phyloP scores from a whole-genome alignment of 2,113 vertebrate genomes.

The Mus spicilegus region DNA sequence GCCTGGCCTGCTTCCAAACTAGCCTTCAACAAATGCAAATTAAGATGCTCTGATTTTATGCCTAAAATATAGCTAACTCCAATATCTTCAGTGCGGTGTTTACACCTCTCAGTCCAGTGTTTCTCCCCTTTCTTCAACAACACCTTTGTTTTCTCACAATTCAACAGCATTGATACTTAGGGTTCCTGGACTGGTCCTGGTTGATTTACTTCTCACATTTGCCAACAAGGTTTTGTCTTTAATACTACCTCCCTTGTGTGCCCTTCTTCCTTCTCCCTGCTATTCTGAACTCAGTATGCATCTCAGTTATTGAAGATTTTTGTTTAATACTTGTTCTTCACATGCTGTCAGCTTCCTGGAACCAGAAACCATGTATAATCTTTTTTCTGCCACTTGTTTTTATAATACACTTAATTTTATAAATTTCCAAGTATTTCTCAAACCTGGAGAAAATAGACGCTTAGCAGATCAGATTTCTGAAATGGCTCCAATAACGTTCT shows the following conservation, averaged over 20 bases:
- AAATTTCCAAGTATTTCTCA: conserved; percentile 25
- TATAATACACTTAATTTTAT: conserved; percentile 18
- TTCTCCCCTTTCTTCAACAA: neutral
- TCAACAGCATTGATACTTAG: neutral
- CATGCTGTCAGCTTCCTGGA: neutral
- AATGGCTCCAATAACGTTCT: neutral
- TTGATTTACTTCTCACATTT: neutral
- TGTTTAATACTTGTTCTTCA: neutral
- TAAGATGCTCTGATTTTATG: neutral
- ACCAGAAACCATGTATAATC: neutral
- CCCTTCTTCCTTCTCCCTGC: neutral
- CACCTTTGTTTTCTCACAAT: neutral
- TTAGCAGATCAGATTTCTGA: neutral
- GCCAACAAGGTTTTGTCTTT: neutral
- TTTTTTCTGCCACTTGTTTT: neutral
- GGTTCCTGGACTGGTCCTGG: neutral
- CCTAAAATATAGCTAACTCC: neutral
- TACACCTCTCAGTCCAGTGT: neutral
- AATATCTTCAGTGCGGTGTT: neutral
- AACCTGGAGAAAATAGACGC: neutral
- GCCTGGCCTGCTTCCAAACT: neutral
- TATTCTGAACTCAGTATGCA: neutral
- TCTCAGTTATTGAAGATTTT: neutral
- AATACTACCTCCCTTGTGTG: neutral
- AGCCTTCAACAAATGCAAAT: neutral